These are phyloP conservation scores for Amorpha juglandis DNA, from an alignment of 2,888 invertebrate genomes.

Conservation along the genomic window DNA sequence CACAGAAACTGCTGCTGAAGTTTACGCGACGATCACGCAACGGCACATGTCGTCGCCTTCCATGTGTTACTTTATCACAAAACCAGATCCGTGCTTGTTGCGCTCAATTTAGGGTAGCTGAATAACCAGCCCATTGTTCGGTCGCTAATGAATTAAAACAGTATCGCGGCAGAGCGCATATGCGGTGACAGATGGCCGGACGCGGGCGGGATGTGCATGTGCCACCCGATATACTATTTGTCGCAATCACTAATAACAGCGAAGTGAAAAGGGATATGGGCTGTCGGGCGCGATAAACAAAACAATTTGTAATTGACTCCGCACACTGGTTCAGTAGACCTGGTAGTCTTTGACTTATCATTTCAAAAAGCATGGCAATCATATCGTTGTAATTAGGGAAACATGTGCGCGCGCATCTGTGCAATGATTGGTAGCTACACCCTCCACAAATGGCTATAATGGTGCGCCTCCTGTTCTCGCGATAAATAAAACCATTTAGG, in stretches of 20 bases:
- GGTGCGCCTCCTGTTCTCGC: conserved; percentile 18
- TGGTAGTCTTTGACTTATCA: conserved; percentile 41
- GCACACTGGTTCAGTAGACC: conserved; percentile 32
- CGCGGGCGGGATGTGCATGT: conserved; percentile 73
- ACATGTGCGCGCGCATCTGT: conserved; percentile 75
- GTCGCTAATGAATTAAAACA: conserved; percentile 79
- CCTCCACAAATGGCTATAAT: conserved; percentile 19
- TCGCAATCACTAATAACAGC: conserved; percentile 44
- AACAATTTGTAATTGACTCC: conserved; percentile 26
- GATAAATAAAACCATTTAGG: conserved; percentile 8
- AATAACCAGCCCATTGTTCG: conserved; percentile 68
- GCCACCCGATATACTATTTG: conserved; percentile 43
- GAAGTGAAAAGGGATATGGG: conserved; percentile 16
- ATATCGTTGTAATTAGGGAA: conserved; percentile 44
- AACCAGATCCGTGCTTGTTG: conserved; percentile 28
- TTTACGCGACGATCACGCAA: conserved; percentile 26
- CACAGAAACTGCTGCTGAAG: conserved; percentile 56
- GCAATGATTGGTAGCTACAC: conserved; percentile 61
- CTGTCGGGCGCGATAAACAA: conserved; percentile 24
- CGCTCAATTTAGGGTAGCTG: conserved; percentile 54
- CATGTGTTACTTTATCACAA: conserved; percentile 15
- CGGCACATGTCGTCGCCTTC: conserved; percentile 7
- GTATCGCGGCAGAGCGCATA: conserved; percentile 75
- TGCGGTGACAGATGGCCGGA: conserved; percentile 82
- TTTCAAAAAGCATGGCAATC: conserved; percentile 43